Percentiles rank a stretch among this genome's conserved stretches.
These are phyloP conservation scores for Oscheius sp. DNA, from an alignment of 2,888 invertebrate species.

Conservation along the genomic window DNA sequence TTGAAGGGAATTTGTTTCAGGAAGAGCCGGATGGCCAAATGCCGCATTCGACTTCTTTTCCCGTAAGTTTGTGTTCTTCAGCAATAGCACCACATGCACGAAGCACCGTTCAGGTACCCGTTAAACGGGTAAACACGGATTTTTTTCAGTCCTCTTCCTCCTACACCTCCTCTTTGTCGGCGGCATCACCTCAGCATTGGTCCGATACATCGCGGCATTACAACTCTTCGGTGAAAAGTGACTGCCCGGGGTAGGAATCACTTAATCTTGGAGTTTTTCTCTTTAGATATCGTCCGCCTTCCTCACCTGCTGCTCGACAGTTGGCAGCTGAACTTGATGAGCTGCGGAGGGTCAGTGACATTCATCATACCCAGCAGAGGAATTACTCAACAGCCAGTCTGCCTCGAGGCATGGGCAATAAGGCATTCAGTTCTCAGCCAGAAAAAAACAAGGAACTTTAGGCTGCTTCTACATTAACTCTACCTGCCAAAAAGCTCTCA, in stretches of 20 bases:
- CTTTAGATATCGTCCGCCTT: slow-evolving; percentile 57
- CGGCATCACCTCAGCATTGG: slow-evolving; percentile 59
- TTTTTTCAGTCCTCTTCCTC: slow-evolving; percentile 65
- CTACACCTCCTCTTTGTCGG: slow-evolving; percentile 66
- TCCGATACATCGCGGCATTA: slow-evolving; percentile 44
- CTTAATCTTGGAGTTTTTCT: not conserved
- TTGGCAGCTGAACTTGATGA: slow-evolving; percentile 69
- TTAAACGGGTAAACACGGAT: no score
- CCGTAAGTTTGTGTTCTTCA: slow-evolving; percentile 59
- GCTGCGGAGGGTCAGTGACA: slow-evolving; percentile 55
- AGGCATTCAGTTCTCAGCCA: no score
- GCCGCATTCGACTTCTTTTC: slow-evolving; percentile 67
- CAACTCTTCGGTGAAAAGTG: slow-evolving; percentile 9
- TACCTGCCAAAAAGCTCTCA: slow-evolving; percentile 58
- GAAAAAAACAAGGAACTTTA: slow-evolving; percentile 33
- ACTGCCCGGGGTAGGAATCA: not conserved
- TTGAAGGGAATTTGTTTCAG: slow-evolving; percentile 28
- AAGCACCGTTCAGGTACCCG: slow-evolving; percentile 45
- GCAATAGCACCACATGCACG: slow-evolving; percentile 33
- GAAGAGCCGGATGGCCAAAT: slow-evolving; percentile 63
- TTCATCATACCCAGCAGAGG: slow-evolving; percentile 29
- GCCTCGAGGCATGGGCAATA: slow-evolving; percentile 58
- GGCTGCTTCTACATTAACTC: slow-evolving; percentile 59
- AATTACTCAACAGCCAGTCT: slow-evolving; percentile 59
- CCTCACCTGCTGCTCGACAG: slow-evolving; percentile 67